phyloP scores from a whole-genome alignment of 2,797 vertebrate species.

The Karalla daura region DNA sequence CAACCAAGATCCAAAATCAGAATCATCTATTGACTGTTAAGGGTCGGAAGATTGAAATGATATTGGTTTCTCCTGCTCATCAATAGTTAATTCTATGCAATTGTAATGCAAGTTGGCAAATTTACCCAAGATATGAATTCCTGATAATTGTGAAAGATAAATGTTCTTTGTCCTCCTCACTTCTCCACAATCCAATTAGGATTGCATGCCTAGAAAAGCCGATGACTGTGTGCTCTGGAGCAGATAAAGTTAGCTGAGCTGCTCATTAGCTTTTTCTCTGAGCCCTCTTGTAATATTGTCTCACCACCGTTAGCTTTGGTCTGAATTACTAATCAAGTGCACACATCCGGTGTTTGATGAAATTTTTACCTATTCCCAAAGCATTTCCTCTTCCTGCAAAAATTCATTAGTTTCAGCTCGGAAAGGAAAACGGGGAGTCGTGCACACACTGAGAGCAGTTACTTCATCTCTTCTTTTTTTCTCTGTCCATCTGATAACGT shows the following conservation, averaged over 20 bases:
- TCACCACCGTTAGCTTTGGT: slow-evolving; percentile 75
- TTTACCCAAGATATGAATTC: slow-evolving; percentile 72
- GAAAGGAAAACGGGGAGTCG: slow-evolving; percentile 47
- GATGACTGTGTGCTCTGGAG: slow-evolving; percentile 70
- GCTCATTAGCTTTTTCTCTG: slow-evolving; percentile 78
- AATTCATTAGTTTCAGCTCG: slow-evolving; percentile 71
- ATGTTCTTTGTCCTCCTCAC: slow-evolving; percentile 70
- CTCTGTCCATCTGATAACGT: slow-evolving; percentile 60
- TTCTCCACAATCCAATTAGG: slow-evolving; percentile 78
- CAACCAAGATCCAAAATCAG: slow-evolving; percentile 24
- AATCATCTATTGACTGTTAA: slow-evolving; percentile 30
- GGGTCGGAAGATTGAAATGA: slow-evolving; percentile 39
- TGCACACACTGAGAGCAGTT: slow-evolving; percentile 53
- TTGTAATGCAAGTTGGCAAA: slow-evolving; percentile 69
- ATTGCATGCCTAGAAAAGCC: slow-evolving; percentile 56
- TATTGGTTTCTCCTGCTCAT: slow-evolving; percentile 61
- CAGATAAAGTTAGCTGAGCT: slow-evolving; percentile 72
- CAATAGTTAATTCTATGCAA: slow-evolving; percentile 75
- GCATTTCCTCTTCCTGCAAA: slow-evolving; percentile 69
- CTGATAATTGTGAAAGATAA: slow-evolving; percentile 70
- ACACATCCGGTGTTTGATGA: slow-evolving; percentile 81
- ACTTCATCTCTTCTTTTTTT: slow-evolving; percentile 55
- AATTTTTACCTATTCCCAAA: slow-evolving; percentile 75
- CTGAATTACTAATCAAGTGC: slow-evolving; percentile 77
- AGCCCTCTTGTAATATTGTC: slow-evolving; percentile 81